phyloP scores from a whole-genome alignment of 2,888 invertebrate genomes.

The Perizoma affinitatum region DNA sequence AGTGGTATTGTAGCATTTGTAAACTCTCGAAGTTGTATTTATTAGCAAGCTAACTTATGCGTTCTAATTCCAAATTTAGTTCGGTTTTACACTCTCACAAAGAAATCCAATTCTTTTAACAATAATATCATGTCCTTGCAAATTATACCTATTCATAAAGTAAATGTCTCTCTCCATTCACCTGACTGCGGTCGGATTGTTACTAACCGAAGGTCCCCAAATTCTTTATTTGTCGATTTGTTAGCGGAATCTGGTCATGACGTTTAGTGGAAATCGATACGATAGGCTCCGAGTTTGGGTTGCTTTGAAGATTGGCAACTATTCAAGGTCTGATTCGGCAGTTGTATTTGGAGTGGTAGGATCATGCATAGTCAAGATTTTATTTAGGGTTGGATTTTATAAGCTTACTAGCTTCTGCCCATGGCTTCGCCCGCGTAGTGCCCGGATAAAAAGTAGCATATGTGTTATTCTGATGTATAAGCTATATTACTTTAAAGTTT shows the following conservation, averaged over 20 bases:
- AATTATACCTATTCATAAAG: conserved; percentile 8
- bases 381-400: background rate
- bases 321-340: conserved; percentile 7
- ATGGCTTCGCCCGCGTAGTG: no score
- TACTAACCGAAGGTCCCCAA: conserved; percentile 7
- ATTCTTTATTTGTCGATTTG: conserved; percentile 32
- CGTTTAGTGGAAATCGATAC: conserved; percentile 28
- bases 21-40: no score
- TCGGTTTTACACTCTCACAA: no score
- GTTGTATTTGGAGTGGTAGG: background rate
- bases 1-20: no score
- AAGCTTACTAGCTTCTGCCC: background rate
- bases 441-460: no score
- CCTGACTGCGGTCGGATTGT: conserved; percentile 15
- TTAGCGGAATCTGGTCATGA: conserved; percentile 25
- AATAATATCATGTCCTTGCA: background rate
- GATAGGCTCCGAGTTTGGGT: background rate
- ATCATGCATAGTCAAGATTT: background rate
- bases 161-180: conserved; percentile 12
- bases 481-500: no score
- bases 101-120: no score
- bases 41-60: no score
- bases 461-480: no score
- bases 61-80: background rate
- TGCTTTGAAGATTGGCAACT: conserved; percentile 14